Conservation (phyloP, 2,888 invertebrate species). For the Apamea sordens region DNA sequence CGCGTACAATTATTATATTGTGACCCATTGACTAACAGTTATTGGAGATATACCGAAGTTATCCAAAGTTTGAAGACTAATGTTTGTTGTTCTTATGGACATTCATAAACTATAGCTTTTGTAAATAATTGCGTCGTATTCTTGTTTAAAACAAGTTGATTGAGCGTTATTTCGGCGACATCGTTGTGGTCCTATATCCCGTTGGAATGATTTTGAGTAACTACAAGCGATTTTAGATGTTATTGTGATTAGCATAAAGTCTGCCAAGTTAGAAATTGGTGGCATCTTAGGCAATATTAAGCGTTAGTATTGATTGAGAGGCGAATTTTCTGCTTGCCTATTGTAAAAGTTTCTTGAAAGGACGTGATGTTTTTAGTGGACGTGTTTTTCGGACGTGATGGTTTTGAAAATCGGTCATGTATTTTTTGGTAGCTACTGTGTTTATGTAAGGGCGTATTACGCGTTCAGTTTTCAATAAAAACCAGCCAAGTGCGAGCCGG, state of each 20-base stretch:
- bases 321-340: conserved; percentile 42
- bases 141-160: conserved; percentile 70
- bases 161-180: conserved; percentile 38
- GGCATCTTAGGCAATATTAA: conserved; percentile 33
- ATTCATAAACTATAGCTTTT: conserved; percentile 72
- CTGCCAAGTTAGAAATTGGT: conserved; percentile 43
- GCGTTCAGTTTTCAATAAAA: not conserved
- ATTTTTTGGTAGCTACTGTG: not conserved
- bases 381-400: too few species aligned
- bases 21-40: conserved; percentile 68
- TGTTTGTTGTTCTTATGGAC: conserved; percentile 72
- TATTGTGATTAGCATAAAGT: conserved; percentile 53
- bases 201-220: conserved; percentile 43
- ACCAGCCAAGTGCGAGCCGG: not conserved
- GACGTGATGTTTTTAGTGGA: conserved; percentile 17
- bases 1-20: conserved; percentile 74
- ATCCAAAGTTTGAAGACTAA: conserved; percentile 79
- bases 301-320: conserved; percentile 38
- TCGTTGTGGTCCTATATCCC: conserved; percentile 55
- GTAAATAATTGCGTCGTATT: conserved; percentile 73
- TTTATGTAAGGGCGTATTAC: not conserved
- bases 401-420: not conserved
- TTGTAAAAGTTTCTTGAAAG: not conserved
- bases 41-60: conserved; percentile 78
- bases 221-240: conserved; percentile 43